Evolutionary conservation across 2,797 vertebrate genomes (phyloP).

Genomic region (Danio tinwini): DNA sequence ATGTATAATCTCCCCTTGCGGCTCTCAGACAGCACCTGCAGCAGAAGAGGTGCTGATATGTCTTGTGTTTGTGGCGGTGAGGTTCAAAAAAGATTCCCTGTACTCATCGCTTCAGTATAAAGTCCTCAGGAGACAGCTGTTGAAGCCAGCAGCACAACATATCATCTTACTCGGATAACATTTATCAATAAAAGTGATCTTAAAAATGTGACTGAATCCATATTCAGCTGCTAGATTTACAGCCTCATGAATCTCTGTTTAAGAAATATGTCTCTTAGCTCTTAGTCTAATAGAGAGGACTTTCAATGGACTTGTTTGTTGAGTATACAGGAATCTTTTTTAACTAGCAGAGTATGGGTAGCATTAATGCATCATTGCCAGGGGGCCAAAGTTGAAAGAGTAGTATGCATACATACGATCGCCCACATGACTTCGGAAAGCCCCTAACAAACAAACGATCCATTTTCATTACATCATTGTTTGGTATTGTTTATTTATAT

Average conservation of each 20-base stretch:
- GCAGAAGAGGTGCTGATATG: constrained; percentile 9
- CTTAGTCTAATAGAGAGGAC: constrained; percentile 14
- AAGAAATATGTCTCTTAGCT: not conserved
- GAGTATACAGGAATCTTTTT: constrained; percentile 26
- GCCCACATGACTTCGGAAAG: constrained; percentile 13
- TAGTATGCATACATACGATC: constrained; percentile 1
- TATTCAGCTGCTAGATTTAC: constrained; percentile 31
- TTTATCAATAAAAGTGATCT: constrained; percentile 42
- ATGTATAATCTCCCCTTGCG: constrained; percentile 1
- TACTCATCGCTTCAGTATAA: constrained; percentile 15
- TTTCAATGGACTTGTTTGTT: constrained; percentile 35
- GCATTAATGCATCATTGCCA: constrained; percentile 34
- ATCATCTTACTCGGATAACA: constrained; percentile 8
- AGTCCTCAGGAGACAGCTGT: constrained; percentile 18
- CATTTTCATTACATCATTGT: constrained; percentile 26
- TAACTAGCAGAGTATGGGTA: constrained; percentile 38
- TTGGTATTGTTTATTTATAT: constrained; percentile 34
- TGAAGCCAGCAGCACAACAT: constrained; percentile 32
- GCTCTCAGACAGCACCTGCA: constrained; percentile 17
- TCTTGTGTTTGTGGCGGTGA: constrained; percentile 18
- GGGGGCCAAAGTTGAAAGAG: not conserved
- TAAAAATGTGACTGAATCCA: constrained; percentile 12
- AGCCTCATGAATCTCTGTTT: constrained; percentile 49
- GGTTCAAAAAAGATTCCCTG: constrained; percentile 7
- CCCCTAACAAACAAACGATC: not conserved